These are phyloP conservation scores for Drosophila dives DNA, from an alignment of 2,888 invertebrate genomes.

Conservation along the genomic window DNA sequence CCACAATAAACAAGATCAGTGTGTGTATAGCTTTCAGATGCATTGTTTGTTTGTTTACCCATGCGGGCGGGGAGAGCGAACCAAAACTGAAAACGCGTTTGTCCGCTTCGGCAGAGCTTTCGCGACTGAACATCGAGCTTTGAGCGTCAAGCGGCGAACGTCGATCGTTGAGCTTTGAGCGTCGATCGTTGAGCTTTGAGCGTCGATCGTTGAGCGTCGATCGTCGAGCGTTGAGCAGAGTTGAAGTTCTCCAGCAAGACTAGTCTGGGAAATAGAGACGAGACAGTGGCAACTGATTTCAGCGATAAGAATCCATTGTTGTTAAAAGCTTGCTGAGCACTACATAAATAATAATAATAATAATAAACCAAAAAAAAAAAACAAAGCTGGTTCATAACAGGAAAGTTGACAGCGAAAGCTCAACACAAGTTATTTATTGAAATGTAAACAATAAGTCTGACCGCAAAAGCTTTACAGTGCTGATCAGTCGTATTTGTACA, in stretches of 20 bases:
- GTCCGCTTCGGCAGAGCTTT: slow-evolving; percentile 52
- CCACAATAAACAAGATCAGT: slow-evolving; percentile 42
- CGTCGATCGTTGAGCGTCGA: too few species aligned
- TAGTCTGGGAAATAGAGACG: slow-evolving; percentile 25
- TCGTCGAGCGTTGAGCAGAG: background rate
- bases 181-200: background rate
- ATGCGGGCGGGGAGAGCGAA: slow-evolving; percentile 3
- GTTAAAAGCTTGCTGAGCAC: slow-evolving; percentile 7
- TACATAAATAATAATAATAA: background rate
- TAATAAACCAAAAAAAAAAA: background rate
- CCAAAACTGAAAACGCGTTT: slow-evolving; percentile 60
- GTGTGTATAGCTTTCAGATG: slow-evolving; percentile 13
- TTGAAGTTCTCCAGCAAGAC: slow-evolving; percentile 26
- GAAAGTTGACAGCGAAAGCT: slow-evolving; percentile 42
- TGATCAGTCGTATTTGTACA: background rate
- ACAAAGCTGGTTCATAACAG: slow-evolving; percentile 25
- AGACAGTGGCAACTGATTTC: background rate
- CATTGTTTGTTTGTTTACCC: slow-evolving; percentile 40
- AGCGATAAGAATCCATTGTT: slow-evolving; percentile 50
- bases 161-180: too few species aligned
- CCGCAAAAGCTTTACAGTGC: slow-evolving; percentile 20
- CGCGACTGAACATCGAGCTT: slow-evolving; percentile 42
- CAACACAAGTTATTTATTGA: slow-evolving; percentile 1
- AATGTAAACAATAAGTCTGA: slow-evolving; percentile 34
- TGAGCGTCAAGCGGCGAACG: too few species aligned